These are phyloP conservation scores for Sebastes umbrosus DNA, from an alignment of 2,797 vertebrate genomes.

Conservation along the genomic window DNA sequence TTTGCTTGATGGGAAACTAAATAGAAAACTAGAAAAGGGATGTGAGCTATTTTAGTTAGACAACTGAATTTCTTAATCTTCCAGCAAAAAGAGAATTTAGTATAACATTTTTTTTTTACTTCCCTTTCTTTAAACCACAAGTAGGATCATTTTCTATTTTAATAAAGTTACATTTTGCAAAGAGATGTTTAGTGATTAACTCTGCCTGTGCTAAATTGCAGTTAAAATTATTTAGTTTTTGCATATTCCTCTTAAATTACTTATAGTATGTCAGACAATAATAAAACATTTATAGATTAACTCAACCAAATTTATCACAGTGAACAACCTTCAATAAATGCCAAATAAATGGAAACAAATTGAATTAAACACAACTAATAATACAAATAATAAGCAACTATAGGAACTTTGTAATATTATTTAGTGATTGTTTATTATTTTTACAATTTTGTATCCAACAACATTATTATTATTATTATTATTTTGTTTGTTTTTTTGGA, in stretches of 20 bases:
- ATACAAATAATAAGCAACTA: not conserved
- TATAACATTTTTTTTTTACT: not conserved
- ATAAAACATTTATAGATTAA: not conserved
- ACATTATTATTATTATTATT: too few species aligned
- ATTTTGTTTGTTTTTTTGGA: too few species aligned
- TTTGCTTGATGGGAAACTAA: not conserved
- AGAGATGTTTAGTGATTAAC: not conserved
- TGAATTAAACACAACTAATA: not conserved
- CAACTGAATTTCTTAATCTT: not conserved
- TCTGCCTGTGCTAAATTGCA: not conserved
- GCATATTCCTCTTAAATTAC: not conserved
- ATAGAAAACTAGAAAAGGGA: not conserved
- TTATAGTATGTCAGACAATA: not conserved
- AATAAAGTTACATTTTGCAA: not conserved
- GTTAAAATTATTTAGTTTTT: not conserved
- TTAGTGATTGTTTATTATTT: too few species aligned
- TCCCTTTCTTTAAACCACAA: not conserved
- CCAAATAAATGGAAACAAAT: not conserved
- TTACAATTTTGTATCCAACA: too few species aligned
- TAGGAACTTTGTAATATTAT: not conserved
- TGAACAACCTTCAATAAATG: not conserved
- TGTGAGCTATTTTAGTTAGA: not conserved
- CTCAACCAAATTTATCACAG: not conserved
- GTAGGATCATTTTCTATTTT: not conserved
- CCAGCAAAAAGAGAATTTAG: not conserved